Evolutionary conservation across 2,888 invertebrate species (phyloP), one percentile per base, ranked within the genome.

Genomic region (Euplagia quadripunctaria): DNA sequence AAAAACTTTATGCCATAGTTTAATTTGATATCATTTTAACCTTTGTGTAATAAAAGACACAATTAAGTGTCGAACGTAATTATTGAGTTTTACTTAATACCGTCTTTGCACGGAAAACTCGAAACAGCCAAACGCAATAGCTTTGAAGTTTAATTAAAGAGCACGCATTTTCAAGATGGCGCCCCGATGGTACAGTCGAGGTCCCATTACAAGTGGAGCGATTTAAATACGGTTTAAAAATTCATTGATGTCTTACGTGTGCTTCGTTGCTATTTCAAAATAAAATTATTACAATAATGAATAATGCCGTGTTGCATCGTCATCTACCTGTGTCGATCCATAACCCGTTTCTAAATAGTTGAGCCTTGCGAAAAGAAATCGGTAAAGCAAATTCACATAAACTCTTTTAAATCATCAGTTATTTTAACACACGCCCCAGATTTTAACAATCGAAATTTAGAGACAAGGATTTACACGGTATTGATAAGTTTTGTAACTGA

Each of bases 141-240:
- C 83, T 85, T 84, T 84, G 82, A 84, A 74, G 85, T 84, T 84
- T 85, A 85, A 84, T 84, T 84, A 85, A 64, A 80, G 84, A 75
- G 75, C 69, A 77, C 78, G 83, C 70, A 76, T 80, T 85, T 79
- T 20, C 75, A 85, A 85, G 74, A 84, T 81, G 80, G 78, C 74
- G 70, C n/a, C 31, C 4, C 4, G 42, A 55, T 41, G 31, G 20
- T 43, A 42, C n/a, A 7, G 64, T 20, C 64, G 20, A 43, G 55
- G 70, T 64, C 16, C 20, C n/a, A 46, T 16, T 70, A 55, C 41
- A 20, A 70, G 70, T 20, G 55, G 43, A 20, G 16, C 41, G 55
- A 52, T 55, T 66, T 14, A 61, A 61, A 6, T 20, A n/a, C 11
- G 11, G 20, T 58, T 58, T 20, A n/a, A 4, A 20, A 5, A 51